Base-by-base conservation (phyloP, 2,113 vertebrate genomes). In the Sinocyclocheilus grahami region DNA sequence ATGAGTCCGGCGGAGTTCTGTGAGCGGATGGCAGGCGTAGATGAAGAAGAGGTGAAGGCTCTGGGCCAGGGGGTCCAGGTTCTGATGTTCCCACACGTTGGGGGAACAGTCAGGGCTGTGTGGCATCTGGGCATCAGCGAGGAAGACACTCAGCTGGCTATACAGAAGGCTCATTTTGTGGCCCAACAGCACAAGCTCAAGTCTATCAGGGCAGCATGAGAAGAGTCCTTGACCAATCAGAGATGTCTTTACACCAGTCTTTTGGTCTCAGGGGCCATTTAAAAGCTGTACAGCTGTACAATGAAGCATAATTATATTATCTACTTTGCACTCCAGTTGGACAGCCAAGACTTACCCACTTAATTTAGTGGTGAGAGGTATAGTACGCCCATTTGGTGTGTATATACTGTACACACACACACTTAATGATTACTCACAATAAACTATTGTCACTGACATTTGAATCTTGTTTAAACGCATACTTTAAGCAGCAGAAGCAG, bases 71-170 rank as follows among this genome's bases (percentile, higher is more conserved):
- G 90, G 0, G 92, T 96, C 46, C 91, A 84, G 0, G 93, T 96
- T 42, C 93, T 95, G 83, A 92, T 97, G 85, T 92, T 93, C 13
- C 96, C 96, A 10, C 92, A 95, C 89, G 88, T 92, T 0, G 91
- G 91, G 0, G 84, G 18, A 74, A 80, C 90, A 0, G 88, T 96
- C 69, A 90, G 92, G 0, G 86, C 96, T 0, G 94, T 97, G 86
- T 97, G 97, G 97, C 96, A 99, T 92, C 84, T 92, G 0, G 91
- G 92, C 0, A 1, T 97, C 88, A 96, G 93, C 0, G 72, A 93
- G 9, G 90, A 20, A 0, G 95, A 97, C 90, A 96, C 96, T 0
- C 89, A 93, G 69, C 92, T 96, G 0, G 94, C 94, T 3, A 91
- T 93, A 55, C 91, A 86, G 86, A 97, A 97, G 87, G 92, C 97